Percentiles rank a stretch among this genome's conserved stretches.
phyloP scores from a whole-genome alignment of 2,113 vertebrate species.

The Parus major region DNA sequence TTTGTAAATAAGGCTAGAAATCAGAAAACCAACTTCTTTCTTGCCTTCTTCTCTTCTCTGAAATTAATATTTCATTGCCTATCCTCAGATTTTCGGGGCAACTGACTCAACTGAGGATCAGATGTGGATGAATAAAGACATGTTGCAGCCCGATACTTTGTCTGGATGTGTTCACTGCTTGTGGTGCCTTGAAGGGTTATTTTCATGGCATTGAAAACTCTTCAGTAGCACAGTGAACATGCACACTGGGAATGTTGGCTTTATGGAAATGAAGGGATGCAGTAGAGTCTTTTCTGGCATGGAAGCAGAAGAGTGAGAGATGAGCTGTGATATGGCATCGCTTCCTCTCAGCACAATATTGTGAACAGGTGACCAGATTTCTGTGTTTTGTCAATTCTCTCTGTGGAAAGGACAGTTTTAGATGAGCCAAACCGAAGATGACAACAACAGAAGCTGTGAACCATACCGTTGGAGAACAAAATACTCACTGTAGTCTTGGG shows the following conservation, averaged over 20 bases:
- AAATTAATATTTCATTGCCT: background rate
- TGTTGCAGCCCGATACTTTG: rapidly evolving
- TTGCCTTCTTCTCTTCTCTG: background rate
- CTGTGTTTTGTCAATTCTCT: slow-evolving; percentile 43
- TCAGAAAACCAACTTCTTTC: background rate
- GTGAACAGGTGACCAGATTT: slow-evolving; percentile 64
- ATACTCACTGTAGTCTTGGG: background rate
- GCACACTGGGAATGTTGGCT: background rate
- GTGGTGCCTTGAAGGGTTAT: background rate
- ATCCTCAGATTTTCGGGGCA: background rate
- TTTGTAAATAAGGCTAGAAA: background rate
- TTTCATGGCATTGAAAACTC: background rate
- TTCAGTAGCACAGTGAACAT: background rate
- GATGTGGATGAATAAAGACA: background rate
- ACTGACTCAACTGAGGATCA: background rate
- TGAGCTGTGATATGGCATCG: background rate
- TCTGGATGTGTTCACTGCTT: background rate
- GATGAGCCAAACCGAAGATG: background rate
- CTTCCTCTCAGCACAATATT: slow-evolving; percentile 25
- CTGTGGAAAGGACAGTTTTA: slow-evolving; percentile 16
- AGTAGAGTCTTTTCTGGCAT: slow-evolving; percentile 47
- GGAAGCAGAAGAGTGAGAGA: slow-evolving; percentile 49
- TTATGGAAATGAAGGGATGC: slow-evolving; percentile 42
- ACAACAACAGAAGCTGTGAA: slow-evolving; percentile 23
- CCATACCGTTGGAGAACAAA: slow-evolving; percentile 26